Evolutionary conservation across 1,140 invertebrate species (phyloP), one percentile per base, ranked within the genome.

Genomic region (Druon quercuslanigerum): DNA sequence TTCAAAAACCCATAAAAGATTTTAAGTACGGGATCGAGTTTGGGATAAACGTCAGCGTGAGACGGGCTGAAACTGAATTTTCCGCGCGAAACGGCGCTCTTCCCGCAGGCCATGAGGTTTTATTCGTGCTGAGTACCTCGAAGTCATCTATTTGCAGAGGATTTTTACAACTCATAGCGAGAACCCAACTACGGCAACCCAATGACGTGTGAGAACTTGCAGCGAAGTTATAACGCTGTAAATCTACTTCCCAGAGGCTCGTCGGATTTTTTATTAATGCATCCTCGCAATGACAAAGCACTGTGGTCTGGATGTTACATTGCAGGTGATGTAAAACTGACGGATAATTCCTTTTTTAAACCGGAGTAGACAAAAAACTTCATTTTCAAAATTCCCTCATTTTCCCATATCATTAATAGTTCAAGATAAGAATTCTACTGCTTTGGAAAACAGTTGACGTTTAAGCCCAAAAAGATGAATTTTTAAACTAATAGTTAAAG

Each of bases 181-280:
- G 78, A 75, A 76, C 77, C 76, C 79, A 76, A 79, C 78, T 74
- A 81, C 79, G 79, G 77, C 81, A 83, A 83, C 79, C 79, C 70
- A 76, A 83, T 81, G 82, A 83, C 79, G 78, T 80, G 79, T 83
- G 82, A 81, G 82, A 83, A 83, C 79, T 77, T 33, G 74, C 70
- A 72, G 78, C 76, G 76, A 74, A 72, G 60, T 52, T 72, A 76
- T 51, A 56, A 78, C 78, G 76, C 70, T 77, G 57, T 77, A 81
- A 79, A 66, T 66, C 57, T 25, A 66, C 57, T 66, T 66, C 57
- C 57, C 57, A 66, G 20, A 40, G 57, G 19, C 57, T 66, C 57
- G 40, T 66, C 57, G 40, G 13, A 66, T 33, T 66, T 66, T 66
- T 66, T 66, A 66, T 66, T 66, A 66, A 66, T 25, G 40, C 57